phyloP scores from a whole-genome alignment of 2,888 invertebrate species.

The Teleiodes luculella region DNA sequence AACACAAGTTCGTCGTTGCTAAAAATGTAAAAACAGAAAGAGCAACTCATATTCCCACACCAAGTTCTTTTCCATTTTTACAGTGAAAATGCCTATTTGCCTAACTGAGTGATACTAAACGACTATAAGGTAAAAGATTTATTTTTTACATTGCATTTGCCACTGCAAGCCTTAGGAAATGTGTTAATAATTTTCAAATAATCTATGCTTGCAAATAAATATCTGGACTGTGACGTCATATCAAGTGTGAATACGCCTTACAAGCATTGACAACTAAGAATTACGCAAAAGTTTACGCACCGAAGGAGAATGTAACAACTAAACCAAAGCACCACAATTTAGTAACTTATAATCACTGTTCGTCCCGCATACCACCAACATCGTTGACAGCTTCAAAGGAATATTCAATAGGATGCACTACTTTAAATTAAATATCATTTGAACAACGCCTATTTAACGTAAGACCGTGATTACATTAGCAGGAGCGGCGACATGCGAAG shows the following conservation, averaged over 20 bases:
- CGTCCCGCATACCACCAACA: background rate
- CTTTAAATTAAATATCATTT: conserved; percentile 44
- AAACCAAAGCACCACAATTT: background rate
- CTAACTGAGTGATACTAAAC: too few relatives aligned
- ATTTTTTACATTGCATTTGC: too few relatives aligned
- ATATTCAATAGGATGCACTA: conserved; percentile 11
- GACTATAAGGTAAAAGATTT: too few relatives aligned
- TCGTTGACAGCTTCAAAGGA: conserved; percentile 5
- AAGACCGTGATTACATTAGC: conserved; percentile 61
- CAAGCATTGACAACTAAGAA: background rate
- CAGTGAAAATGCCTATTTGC: too few relatives aligned
- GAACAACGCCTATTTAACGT: conserved; percentile 37
- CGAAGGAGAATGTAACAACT: background rate
- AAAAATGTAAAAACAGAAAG: too few relatives aligned
- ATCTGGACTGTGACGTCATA: too few relatives aligned
- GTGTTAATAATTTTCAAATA: too few relatives aligned
- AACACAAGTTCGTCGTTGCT: too few relatives aligned
- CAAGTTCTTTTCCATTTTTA: too few relatives aligned
- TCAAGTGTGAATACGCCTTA: background rate
- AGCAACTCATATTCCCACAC: too few relatives aligned
- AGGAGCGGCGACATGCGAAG: conserved; percentile 59
- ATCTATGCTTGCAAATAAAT: too few relatives aligned
- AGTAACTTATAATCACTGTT: background rate
- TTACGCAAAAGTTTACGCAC: conserved; percentile 3
- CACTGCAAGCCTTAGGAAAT: too few relatives aligned